A percentile compares a stretch with the other conserved stretches of the same genome.
Conservation (phyloP, 2,888 invertebrate genomes). For the Strigamia maritima region DNA sequence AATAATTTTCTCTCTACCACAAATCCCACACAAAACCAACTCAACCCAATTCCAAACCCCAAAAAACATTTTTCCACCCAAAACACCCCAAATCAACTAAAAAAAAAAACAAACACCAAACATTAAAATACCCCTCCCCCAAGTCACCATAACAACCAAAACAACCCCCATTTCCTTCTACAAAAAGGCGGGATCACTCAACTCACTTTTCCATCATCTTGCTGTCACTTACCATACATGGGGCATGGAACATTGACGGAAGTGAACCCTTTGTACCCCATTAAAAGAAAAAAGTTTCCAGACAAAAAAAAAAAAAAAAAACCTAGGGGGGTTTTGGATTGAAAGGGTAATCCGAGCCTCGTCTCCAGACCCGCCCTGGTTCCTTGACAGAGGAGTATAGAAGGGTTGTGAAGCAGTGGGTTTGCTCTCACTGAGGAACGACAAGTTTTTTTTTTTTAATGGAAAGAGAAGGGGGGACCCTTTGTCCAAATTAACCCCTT, state of each 20-base stretch:
- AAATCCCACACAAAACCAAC: too few relatives aligned
- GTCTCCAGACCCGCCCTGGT: slow-evolving; percentile 9
- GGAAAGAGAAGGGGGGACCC: neutral
- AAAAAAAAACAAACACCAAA: too few relatives aligned
- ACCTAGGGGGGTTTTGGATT: neutral
- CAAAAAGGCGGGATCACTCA: neutral
- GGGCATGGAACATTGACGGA: neutral
- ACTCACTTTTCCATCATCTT: slow-evolving; percentile 22
- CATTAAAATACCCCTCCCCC: too few relatives aligned
- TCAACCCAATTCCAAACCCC: too few relatives aligned
- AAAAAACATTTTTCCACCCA: too few relatives aligned
- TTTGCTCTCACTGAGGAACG: neutral
- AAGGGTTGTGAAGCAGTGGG: slow-evolving; percentile 20
- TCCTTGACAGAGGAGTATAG: slow-evolving; percentile 9
- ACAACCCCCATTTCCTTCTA: neutral
- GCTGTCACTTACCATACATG: neutral
- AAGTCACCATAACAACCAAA: neutral
- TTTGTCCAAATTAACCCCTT: slow-evolving; percentile 21
- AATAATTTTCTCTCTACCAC: neutral
- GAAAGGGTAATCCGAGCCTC: slow-evolving; percentile 16
- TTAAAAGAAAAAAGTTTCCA: neutral
- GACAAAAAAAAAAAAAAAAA: neutral
- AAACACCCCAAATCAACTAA: neutral
- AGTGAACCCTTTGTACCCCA: slow-evolving; percentile 13
- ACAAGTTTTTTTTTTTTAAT: slow-evolving; percentile 16